phyloP scores from a whole-genome alignment of 2,113 vertebrate species.

The Aix galericulata region DNA sequence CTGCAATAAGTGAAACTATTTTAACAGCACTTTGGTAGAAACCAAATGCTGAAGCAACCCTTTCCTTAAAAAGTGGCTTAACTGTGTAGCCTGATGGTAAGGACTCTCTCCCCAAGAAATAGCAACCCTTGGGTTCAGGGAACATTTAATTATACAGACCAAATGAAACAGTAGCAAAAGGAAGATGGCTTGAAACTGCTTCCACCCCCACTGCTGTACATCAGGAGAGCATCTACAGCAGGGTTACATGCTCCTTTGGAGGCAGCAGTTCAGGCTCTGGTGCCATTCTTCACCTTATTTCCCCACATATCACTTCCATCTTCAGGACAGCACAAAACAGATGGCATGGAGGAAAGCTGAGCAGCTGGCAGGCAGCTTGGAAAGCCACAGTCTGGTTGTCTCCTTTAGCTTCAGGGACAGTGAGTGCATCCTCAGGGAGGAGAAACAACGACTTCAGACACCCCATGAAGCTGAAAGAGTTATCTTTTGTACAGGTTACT shows the following conservation, averaged over 20 bases:
- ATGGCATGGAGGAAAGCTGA: background rate
- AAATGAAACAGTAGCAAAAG: background rate
- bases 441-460: background rate
- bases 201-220: background rate
- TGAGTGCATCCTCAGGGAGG: background rate
- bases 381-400: background rate
- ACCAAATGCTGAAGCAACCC: slow-evolving; percentile 41
- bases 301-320: fast-evolving
- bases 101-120: background rate
- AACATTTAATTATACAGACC: background rate
- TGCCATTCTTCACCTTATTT: background rate
- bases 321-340: background rate
- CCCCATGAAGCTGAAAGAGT: background rate
- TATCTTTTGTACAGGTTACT: background rate
- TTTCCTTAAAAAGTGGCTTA: slow-evolving; percentile 10
- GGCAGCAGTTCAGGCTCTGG: background rate
- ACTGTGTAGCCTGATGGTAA: background rate
- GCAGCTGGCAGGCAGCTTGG: background rate
- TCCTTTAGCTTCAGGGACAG: background rate
- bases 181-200: background rate
- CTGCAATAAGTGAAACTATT: slow-evolving; percentile 68
- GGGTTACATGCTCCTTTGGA: background rate
- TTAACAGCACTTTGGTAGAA: slow-evolving; percentile 57
- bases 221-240: background rate
- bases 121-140: background rate